Conservation (phyloP, 2,113 vertebrate species). For the Tringa solitaria region DNA sequence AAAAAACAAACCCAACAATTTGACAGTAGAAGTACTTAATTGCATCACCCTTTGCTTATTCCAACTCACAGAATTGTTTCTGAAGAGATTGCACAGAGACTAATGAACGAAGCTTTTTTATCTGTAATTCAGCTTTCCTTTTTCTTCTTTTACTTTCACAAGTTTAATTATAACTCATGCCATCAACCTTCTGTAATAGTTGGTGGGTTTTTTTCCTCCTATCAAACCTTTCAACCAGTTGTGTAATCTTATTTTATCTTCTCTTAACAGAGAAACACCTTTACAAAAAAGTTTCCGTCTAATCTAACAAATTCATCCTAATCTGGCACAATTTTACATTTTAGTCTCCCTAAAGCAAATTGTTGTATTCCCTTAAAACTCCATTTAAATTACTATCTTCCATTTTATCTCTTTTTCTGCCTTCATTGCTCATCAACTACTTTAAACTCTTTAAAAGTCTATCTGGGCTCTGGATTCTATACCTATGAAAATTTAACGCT, state of each 20-base stretch:
- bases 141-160: background rate
- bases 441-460: background rate
- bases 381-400: background rate
- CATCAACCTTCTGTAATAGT: background rate
- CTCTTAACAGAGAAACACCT: background rate
- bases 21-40: background rate
- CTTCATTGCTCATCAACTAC: background rate
- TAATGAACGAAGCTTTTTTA: background rate
- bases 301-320: background rate
- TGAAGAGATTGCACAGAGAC: background rate
- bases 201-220: background rate
- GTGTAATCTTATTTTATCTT: background rate
- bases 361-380: background rate
- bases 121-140: background rate
- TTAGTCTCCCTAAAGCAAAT: background rate
- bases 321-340: background rate
- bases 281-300: background rate
- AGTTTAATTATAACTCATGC: background rate
- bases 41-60: background rate
- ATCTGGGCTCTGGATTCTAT: background rate
- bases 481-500: background rate
- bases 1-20: background rate
- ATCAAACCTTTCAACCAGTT: background rate
- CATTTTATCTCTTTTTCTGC: background rate
- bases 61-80: background rate